Evolutionary conservation across 2,888 invertebrate genomes (phyloP), one percentile per base, ranked within the genome.

Genomic region (Chymomyza caudatula): DNA sequence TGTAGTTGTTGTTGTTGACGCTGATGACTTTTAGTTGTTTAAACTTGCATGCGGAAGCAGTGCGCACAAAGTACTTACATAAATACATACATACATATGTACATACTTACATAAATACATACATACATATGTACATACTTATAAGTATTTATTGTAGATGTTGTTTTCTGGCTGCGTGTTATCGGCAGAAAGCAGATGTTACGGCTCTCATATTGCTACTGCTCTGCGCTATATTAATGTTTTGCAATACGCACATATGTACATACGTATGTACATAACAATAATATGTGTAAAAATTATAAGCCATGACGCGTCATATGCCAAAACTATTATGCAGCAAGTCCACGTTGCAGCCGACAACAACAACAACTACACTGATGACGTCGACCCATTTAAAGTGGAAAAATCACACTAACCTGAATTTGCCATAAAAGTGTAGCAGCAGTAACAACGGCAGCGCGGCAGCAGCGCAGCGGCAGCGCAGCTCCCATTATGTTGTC

Each of bases 341-440:
- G 67, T 76, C 74, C 47, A 19, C 47, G 15, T 15, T 19, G 47
- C n/a, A 15, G n/a, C 17, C 17, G 47, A 6, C 47, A 20, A 17
- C 51, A 17, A n/a, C 52, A 17, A 25, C 49, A 53, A 22, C 47
- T 56, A 60, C 55, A 65, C 42, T 42, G 17, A 59, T 61, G 22
- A 65, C 59, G 58, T 54, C 75, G 76, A 81, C 82, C 85, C 76
- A 80, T 80, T 80, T 69, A 64, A 73, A 78, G 72, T 74, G 77
- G 69, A 77, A 85, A 69, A 77, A 85, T 82, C 84, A 77, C 81
- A 82, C 82, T 82, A 82, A 82, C 82, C 82, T 82, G 82, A 73
- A 83, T 82, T 77, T 70, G 74, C 73, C 76, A 71, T 76, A 80
- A 82, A 77, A 69, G 77, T 71, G 70, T 61, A 67, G 65, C 63